phyloP scores from a whole-genome alignment of 1,140 invertebrate genomes.

The Fopius arisanus region DNA sequence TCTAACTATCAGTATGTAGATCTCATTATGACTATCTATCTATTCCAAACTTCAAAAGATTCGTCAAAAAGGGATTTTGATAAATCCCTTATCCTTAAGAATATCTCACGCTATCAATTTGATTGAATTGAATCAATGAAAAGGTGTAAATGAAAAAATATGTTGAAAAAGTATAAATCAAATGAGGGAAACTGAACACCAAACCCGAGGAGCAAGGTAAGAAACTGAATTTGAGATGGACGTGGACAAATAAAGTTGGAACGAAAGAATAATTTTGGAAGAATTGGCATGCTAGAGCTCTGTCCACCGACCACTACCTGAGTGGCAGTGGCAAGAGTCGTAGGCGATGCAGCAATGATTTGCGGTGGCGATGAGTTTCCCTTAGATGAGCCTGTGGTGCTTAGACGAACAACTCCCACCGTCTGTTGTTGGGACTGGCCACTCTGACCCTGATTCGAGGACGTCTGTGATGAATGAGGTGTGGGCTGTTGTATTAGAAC shows the following conservation, averaged over 20 bases:
- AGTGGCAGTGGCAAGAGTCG: constrained; percentile 69
- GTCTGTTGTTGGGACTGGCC: constrained; percentile 58
- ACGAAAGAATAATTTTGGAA: not conserved
- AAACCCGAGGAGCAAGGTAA: constrained; percentile 40
- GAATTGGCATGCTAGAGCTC: constrained; percentile 42
- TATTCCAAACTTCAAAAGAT: too few relatives aligned
- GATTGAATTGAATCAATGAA: not conserved
- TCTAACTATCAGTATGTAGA: too few relatives aligned
- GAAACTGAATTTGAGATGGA: not conserved
- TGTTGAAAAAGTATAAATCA: constrained; percentile 47
- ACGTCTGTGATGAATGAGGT: constrained; percentile 54
- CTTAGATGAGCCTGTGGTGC: constrained; percentile 66
- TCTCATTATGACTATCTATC: too few relatives aligned
- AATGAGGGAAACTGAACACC: constrained; percentile 65
- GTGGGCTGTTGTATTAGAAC: constrained; percentile 57
- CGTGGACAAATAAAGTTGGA: constrained; percentile 14
- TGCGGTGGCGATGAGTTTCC: constrained; percentile 66
- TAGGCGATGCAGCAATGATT: constrained; percentile 67
- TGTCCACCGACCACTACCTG: constrained; percentile 71
- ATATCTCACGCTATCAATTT: constrained; percentile 29
- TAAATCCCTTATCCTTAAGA: not conserved
- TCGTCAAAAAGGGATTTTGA: too few relatives aligned
- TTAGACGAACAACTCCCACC: constrained; percentile 73
- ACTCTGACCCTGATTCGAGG: constrained; percentile 50
- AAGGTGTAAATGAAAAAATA: constrained; percentile 30